Percentiles rank a stretch among this genome's conserved stretches.
These are phyloP conservation scores for Etia nguti DNA, from an alignment of 2,113 vertebrate species.

Conservation along the genomic window DNA sequence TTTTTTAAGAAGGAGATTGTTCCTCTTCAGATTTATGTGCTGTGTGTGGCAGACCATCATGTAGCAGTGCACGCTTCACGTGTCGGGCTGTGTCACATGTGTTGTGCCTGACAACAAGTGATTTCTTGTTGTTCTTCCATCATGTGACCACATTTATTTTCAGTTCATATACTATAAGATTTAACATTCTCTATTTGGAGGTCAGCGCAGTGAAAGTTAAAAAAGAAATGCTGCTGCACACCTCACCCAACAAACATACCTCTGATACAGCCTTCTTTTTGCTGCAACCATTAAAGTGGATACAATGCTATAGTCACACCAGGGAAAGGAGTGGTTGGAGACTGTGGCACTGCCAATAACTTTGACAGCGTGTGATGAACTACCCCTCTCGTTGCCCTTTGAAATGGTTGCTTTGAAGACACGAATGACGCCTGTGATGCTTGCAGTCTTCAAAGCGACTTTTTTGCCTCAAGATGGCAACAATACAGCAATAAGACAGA, in stretches of 20 bases:
- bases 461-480: neutral
- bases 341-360: neutral
- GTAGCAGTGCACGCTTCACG: neutral
- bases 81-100: neutral
- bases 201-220: neutral
- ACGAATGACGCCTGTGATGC: neutral
- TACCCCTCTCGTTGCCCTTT: neutral
- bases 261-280: neutral
- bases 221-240: neutral
- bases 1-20: neutral
- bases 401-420: neutral
- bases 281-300: neutral
- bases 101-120: neutral
- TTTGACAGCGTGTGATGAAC: neutral
- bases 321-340: neutral
- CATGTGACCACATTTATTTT: neutral
- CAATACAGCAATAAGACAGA: neutral
- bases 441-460: neutral
- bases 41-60: neutral
- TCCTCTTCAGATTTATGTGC: neutral
- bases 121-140: neutral
- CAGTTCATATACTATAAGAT: neutral
- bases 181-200: neutral
- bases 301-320: neutral
- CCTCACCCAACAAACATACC: neutral